phyloP scores from a whole-genome alignment of 1,140 invertebrate species.

The Apis florea region DNA sequence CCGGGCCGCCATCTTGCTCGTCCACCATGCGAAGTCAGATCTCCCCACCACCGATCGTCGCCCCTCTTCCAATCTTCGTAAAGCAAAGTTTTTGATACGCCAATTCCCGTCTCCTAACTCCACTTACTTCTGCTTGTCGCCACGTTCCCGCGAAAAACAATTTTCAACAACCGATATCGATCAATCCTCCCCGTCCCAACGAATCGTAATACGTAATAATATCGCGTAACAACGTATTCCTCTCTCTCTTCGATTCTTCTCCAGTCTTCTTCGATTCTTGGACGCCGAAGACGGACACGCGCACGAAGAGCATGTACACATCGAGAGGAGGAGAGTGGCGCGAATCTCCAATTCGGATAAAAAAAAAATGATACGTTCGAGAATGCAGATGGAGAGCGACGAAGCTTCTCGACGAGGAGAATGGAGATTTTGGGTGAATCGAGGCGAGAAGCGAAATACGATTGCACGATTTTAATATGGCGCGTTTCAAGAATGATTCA shows the following conservation, averaged over 20 bases:
- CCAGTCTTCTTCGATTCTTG: too few species aligned
- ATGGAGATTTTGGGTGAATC: not conserved
- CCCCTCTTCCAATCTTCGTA: slow-evolving; percentile 35
- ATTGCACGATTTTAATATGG: slow-evolving; percentile 52
- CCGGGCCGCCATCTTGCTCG: slow-evolving; percentile 58
- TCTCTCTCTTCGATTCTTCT: too few species aligned
- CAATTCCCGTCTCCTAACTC: slow-evolving; percentile 13
- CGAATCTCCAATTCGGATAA: slow-evolving; percentile 38
- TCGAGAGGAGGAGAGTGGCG: not conserved
- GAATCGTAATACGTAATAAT: too few species aligned
- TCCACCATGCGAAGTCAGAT: slow-evolving; percentile 55
- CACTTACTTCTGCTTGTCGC: not conserved
- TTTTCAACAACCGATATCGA: slow-evolving; percentile 4
- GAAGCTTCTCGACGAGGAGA: not conserved
- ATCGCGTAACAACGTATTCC: too few species aligned
- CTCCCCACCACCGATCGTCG: slow-evolving; percentile 51
- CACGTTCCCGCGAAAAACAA: slow-evolving; percentile 41
- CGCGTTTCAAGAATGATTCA: slow-evolving; percentile 44
- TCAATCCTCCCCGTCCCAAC: not conserved
- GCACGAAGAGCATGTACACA: not conserved
- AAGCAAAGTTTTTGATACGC: slow-evolving; percentile 44
- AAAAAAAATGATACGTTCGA: slow-evolving; percentile 23
- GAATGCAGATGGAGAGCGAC: not conserved
- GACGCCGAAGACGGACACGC: too few species aligned
- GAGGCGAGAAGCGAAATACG: not conserved